Evolutionary conservation across 2,888 invertebrate genomes (phyloP), one percentile per base, ranked within the genome.

Genomic region (Habroteleia sp.): DNA sequence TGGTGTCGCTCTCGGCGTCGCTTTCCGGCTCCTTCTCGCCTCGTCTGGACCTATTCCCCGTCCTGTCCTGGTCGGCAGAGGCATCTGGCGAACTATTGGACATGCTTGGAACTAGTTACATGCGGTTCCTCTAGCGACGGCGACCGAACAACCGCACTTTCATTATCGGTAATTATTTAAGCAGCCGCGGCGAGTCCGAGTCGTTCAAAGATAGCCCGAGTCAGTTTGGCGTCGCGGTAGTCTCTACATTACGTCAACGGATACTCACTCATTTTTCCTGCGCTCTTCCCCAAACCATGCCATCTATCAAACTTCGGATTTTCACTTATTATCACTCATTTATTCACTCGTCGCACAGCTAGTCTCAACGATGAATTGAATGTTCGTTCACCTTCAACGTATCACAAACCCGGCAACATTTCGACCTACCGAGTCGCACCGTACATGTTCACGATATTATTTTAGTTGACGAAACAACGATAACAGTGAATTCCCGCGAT

Each of bases 1-100:
- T 95, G 81, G 94, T 94, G 65, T 89, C 88, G 77, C 87, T 87
- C 60, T 86, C 88, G 78, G 86, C 86, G 74, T 88, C 88, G 78
- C 86, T 82, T 29, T 84, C 84, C 5, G 72, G 78, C 25, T 77
- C 81, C 46, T 79, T 80, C n/a, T 69, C 63, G 8, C 39, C 33
- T 3, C 52, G 41, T 10, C 58, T 80, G 42, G 77, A 76, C 20
- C 81, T 74, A 44, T 65, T 74, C 5, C 77, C 81, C 60, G 76
- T 46, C 42, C 76, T 71, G 17, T 81, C 82, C 37, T 77, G 35
- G 10, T 77, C 74, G 39, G 74, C 52, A 31, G 81, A 68, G n/a
- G 74, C 74, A 31, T 79, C 81, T 33, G 79, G 77, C 4, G 81
- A 77, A n/a, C 80, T 74, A 71, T 66, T 79, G 42, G 83, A 81